Base-by-base conservation (phyloP, 2,113 vertebrate genomes). In the Phaethornis superciliosus region DNA sequence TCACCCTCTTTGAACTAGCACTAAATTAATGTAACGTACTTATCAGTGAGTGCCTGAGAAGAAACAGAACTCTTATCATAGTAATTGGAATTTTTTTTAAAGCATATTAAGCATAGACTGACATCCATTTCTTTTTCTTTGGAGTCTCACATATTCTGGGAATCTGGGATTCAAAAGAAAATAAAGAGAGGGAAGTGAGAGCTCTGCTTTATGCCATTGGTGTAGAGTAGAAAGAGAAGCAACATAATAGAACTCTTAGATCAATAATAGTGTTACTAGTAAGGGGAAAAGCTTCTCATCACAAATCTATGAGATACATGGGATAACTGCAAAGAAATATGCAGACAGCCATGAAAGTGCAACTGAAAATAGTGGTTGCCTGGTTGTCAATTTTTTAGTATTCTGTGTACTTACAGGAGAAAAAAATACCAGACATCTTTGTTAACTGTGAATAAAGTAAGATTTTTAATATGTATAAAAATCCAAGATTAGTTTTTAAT, bases 241-340 rank as follows among this genome's bases (percentile, higher is more conserved):
- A 64, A 47, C 24, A 21, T 54, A 21, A 1, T 21, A 54, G 5
- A 6, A 23, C 85, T 77, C 42, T 64, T 78, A 40, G 11, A 40
- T 40, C 40, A 40, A 40, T 40, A 40, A 12, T 42, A 64, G 11
- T 79, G 44, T 4, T 68, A 17, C 46, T 52, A 37, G 12, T 64
- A 46, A 59, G 15, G 7, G 56, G 28, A 65, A 86, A 86, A 65
- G 3, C 26, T 71, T 71, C 44, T 76, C 16, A 6, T 47, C 35
- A 16, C 2, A 0, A 46, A 20, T 54, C 30, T 62, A 0, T 62
- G 33, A 67, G 15, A 42, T 46, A 19, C 3, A 3, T 35, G 63
- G 15, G 4, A 8, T 81, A 58, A 42, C 35, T 63, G 35, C 20
- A 33, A 85, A 87, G 30, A 59, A 81, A 58, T 42, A 11, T 62